Base-by-base conservation (phyloP, 2,888 invertebrate species). In the Patella ulyssiponensis region DNA sequence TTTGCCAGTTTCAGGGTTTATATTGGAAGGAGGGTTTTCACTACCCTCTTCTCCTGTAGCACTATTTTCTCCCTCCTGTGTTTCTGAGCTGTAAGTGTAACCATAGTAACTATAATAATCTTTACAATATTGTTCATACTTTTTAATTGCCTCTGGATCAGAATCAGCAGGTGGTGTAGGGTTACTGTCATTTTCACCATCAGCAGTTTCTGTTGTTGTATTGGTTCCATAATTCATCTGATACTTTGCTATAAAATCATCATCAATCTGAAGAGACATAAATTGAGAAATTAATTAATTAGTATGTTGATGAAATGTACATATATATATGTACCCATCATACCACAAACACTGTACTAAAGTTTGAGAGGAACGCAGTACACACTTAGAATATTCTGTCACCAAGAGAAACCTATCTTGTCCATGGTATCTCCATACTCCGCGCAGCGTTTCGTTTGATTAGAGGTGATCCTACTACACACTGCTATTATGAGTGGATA, bases 191-290 rank as follows among this genome's bases (percentile, higher is more conserved):
- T 75, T 53, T 69, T 79, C 56, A 58, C 76, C 71, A 75, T 23
- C 7, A 58, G 73, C 74, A 73, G 71, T 70, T 81, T 79, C 72
- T 82, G 77, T 23, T 78, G 78, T 23, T 76, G 52, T 52, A 76
- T 75, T 73, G 27, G 73, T 56, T 9, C 93, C 93, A 92, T 99
- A 99, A 88, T 94, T 97, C 94, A 98, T 95, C 92, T 99, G 98
- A 93, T 99, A 99, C 77, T 94, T 94, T 0, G 98, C 99, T 93
- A 99, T 94, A 89, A 99, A 99, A 87, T 99, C 97, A 88, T 98
- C 98, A 93, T 98, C 97, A 81, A 99, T 94, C 94, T 94, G 90
- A 9, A 90, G 82, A 74, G 23, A n/a, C 70, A 73, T 71, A 73
- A 64, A 44, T 44, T 9, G 9, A 44, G 44, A 44, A 1, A 44